phyloP scores from a whole-genome alignment of 2,888 invertebrate genomes.

The Candidula unifasciata region DNA sequence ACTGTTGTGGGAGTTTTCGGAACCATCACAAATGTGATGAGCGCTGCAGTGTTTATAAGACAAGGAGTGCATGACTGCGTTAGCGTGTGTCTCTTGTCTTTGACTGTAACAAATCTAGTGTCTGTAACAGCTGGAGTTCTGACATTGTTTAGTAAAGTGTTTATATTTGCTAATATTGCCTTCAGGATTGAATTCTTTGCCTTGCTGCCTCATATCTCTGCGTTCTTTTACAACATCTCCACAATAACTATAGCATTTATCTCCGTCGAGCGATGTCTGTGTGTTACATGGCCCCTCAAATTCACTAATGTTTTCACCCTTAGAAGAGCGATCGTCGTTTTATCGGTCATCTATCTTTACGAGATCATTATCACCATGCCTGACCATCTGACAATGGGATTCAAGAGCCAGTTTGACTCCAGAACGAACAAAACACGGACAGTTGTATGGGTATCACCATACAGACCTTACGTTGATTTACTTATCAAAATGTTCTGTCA shows the following conservation, averaged over 20 bases:
- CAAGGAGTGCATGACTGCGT: conserved; percentile 7
- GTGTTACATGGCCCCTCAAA: conserved; percentile 16
- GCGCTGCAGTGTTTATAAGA: background rate
- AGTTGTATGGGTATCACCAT: background rate
- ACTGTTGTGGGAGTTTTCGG: background rate
- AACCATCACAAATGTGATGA: background rate
- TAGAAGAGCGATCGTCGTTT: background rate
- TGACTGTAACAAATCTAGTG: background rate
- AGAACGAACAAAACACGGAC: background rate
- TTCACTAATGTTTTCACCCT: background rate
- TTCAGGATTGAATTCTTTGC: background rate
- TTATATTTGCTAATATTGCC: background rate
- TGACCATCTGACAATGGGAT: background rate
- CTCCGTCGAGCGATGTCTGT: background rate
- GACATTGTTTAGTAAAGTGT: background rate
- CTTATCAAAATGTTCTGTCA: background rate
- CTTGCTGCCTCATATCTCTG: background rate
- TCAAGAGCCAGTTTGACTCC: background rate
- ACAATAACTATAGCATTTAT: conserved; percentile 2
- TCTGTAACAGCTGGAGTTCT: conserved; percentile 14
- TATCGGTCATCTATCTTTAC: background rate
- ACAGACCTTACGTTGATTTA: background rate
- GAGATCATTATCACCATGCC: background rate
- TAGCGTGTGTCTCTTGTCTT: background rate
- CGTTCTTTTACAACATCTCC: conserved; percentile 3